A percentile compares a stretch with the other conserved stretches of the same genome.
These are phyloP conservation scores for Pristionchus mayeri DNA, from an alignment of 2,888 invertebrate species.

Conservation along the genomic window DNA sequence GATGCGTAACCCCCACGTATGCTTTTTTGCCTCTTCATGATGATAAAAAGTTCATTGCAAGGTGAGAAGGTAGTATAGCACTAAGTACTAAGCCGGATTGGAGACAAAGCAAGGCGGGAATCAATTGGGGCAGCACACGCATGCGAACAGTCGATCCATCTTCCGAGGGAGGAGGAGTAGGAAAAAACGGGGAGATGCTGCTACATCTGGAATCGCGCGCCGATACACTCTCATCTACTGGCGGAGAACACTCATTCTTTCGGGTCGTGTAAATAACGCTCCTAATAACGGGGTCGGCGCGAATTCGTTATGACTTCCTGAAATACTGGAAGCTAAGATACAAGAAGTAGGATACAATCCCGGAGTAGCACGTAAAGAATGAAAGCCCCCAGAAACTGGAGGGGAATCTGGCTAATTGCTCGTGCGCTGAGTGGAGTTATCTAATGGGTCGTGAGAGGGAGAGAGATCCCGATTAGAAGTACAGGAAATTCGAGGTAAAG, in stretches of 20 bases:
- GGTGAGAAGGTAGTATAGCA: too few species aligned
- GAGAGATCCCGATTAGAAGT: slow-evolving; percentile 13
- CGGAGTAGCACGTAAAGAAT: too few species aligned
- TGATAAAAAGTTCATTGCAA: too few species aligned
- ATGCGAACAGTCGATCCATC: slow-evolving; percentile 35
- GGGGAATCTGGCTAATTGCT: slow-evolving; percentile 26
- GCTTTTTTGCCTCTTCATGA: too few species aligned
- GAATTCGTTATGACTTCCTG: not conserved
- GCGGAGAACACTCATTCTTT: slow-evolving; percentile 21
- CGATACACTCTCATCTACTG: not conserved
- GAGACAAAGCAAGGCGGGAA: not conserved
- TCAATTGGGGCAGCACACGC: slow-evolving; percentile 1
- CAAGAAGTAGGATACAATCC: too few species aligned
- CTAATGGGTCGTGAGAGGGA: slow-evolving; percentile 11
- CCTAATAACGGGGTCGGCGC: not conserved
- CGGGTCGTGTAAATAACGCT: not conserved
- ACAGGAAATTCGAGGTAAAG: slow-evolving; percentile 31
- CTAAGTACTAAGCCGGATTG: not conserved
- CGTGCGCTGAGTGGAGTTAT: slow-evolving; percentile 10
- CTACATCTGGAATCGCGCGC: slow-evolving; percentile 18
- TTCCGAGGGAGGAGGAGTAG: not conserved
- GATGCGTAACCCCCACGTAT: too few species aligned
- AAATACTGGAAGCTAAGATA: not conserved
- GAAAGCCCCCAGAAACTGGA: slow-evolving; percentile 28
- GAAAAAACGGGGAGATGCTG: not conserved